Base-by-base conservation (phyloP, 2,797 vertebrate species). In the Onychomys torridus region DNA sequence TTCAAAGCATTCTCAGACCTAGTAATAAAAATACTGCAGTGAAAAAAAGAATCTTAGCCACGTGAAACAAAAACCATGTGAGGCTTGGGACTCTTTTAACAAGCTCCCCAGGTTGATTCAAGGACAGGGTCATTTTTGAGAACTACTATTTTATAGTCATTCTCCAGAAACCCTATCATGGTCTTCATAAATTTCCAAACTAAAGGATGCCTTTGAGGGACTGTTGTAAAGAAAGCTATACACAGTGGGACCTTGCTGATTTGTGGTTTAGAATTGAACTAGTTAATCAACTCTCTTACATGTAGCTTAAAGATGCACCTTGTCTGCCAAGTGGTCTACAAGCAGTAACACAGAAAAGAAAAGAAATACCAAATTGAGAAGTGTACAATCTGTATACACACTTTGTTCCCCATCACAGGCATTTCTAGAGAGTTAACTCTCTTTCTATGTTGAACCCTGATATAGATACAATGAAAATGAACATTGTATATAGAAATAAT, bases 121-220 rank as follows among this genome's bases (percentile, higher is more conserved):
- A 93, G 69, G 37, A 83, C 61, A 92, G 57, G 52, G 37, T 89
- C 6, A 77, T 27, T 92, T 95, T 89, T 90, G 61, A 87, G 67
- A 95, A 86, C 5, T 43, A 86, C 32, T 23, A 27, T 63, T 95
- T 93, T 92, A 95, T 61, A 85, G 84, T 49, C 12, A 57, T 92
- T 82, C 69, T 55, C 79, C 81, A 82, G 52, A 86, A 76, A 93
- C 13, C 0, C 16, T 75, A 57, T 78, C 67, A 90, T 90, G 32
- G 57, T 90, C 76, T 92, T 87, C 75, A 82, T 78, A 90, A 78
- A 96, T 90, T 90, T 94, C 40, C 29, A 90, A 89, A 83, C 12
- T 73, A 52, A 94, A 92, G 23, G 43, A 90, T 49, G 90, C 76
- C 55, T 71, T 59, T 90, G 89, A 90, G 85, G 3, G 75, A 59